Evolutionary conservation across 2,797 vertebrate genomes (phyloP).

Genomic region (Enteromius argenteus): DNA sequence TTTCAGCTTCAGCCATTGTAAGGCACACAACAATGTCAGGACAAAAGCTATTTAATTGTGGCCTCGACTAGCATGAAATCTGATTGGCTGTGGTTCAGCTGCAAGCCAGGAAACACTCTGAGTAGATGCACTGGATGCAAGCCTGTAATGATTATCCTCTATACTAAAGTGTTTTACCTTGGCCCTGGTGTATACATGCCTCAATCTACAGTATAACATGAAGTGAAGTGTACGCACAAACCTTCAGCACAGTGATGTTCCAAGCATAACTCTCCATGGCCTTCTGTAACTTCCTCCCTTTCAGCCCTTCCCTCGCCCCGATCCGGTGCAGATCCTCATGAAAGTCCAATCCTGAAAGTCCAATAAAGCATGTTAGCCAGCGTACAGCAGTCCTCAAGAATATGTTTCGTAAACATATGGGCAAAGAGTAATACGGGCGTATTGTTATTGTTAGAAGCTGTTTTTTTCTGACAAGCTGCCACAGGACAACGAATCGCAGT

Average conservation of each 20-base stretch:
- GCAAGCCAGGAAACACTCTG: neutral
- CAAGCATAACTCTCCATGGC: conserved; percentile 96
- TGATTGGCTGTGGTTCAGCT: conserved; percentile 9
- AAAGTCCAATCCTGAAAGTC: conserved; percentile 85
- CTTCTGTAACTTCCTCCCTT: conserved; percentile 90
- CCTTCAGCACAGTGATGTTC: conserved; percentile 99
- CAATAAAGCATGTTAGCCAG: conserved; percentile 27
- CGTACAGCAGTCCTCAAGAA: neutral
- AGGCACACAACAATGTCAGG: neutral
- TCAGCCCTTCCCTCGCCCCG: conserved; percentile 88
- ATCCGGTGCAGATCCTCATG: conserved; percentile 90
- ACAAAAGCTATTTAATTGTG: conserved; percentile 4
- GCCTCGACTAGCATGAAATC: neutral
- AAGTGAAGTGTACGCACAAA: conserved; percentile 63
- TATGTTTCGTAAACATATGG: conserved; percentile 11
- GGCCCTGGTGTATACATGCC: neutral
- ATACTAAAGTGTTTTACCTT: neutral
- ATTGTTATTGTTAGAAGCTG: neutral
- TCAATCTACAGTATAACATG: neutral
- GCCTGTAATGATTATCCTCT: neutral
- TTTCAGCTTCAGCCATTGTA: neutral
- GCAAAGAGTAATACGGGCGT: neutral
- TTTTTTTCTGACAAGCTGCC: conserved; percentile 8
- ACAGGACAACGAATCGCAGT: neutral
- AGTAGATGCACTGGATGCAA: neutral